Percentiles rank a stretch among this genome's conserved stretches.
Conservation (phyloP, 2,113 vertebrate species). For the Anarhynchus alexandrinus region DNA sequence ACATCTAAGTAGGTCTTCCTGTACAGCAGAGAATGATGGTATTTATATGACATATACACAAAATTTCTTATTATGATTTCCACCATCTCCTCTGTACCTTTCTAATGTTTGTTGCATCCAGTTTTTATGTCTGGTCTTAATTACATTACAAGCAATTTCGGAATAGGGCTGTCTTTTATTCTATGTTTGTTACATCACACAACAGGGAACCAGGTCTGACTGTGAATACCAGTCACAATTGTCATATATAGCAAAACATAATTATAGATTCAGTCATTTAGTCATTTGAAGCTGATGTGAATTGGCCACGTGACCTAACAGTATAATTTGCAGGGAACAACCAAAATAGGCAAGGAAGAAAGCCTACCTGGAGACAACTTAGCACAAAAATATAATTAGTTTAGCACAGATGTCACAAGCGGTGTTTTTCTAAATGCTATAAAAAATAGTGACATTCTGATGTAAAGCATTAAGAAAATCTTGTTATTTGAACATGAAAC, state of each 20-base stretch:
- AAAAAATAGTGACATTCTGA: not conserved
- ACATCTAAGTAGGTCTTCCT: not conserved
- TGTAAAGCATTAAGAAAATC: not conserved
- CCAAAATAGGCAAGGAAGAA: not conserved
- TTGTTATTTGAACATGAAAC: not conserved
- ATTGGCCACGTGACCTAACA: not conserved
- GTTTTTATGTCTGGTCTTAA: conserved; percentile 6
- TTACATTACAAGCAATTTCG: not conserved
- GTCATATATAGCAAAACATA: conserved; percentile 17
- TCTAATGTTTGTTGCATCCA: not conserved
- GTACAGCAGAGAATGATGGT: not conserved
- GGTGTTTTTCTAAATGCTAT: not conserved
- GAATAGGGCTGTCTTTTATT: not conserved
- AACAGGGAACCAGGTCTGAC: not conserved
- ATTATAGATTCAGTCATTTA: conserved; percentile 30
- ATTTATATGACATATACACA: not conserved
- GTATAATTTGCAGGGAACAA: not conserved
- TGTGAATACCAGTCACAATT: not conserved
- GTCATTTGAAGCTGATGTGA: not conserved
- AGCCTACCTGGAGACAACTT: not conserved
- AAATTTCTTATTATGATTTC: not conserved
- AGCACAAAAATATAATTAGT: not conserved
- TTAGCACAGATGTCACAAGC: not conserved
- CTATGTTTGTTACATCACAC: not conserved
- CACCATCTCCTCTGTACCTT: not conserved